phyloP scores from a whole-genome alignment of 2,113 vertebrate species.

The Carlito syrichta region DNA sequence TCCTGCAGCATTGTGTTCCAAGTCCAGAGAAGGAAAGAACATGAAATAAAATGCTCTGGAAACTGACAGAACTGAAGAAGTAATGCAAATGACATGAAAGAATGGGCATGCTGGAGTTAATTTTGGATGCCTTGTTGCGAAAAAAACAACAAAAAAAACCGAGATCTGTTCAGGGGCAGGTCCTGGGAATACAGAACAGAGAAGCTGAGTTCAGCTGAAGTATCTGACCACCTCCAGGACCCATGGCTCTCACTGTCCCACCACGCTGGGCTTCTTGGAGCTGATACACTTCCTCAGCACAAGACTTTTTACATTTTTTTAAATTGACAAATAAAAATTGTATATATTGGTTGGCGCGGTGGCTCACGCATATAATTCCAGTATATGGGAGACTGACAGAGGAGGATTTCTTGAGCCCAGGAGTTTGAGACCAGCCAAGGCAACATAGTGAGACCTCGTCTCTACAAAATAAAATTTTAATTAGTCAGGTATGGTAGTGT shows the following conservation, averaged over 20 bases:
- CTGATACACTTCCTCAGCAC: neutral
- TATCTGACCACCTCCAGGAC: neutral
- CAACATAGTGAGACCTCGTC: no score
- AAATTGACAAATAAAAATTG: neutral
- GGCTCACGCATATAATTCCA: no score
- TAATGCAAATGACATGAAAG: neutral
- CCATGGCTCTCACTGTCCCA: neutral
- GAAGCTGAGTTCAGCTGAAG: neutral
- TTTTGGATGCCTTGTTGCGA: neutral
- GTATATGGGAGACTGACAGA: no score
- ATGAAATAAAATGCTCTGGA: neutral
- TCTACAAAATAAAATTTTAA: no score
- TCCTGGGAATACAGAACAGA: neutral
- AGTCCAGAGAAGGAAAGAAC: neutral
- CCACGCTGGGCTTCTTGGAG: neutral
- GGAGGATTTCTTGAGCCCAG: no score
- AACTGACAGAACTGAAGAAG: neutral
- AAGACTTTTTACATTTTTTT: neutral
- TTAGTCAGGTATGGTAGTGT: no score
- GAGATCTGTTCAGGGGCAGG: neutral
- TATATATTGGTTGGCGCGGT: no score
- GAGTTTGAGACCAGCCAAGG: no score
- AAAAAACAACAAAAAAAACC: no score
- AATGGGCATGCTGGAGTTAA: neutral
- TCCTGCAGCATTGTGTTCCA: neutral